Conservation (phyloP, 2,888 invertebrate species). For the Lordiphosa fenestrarum region DNA sequence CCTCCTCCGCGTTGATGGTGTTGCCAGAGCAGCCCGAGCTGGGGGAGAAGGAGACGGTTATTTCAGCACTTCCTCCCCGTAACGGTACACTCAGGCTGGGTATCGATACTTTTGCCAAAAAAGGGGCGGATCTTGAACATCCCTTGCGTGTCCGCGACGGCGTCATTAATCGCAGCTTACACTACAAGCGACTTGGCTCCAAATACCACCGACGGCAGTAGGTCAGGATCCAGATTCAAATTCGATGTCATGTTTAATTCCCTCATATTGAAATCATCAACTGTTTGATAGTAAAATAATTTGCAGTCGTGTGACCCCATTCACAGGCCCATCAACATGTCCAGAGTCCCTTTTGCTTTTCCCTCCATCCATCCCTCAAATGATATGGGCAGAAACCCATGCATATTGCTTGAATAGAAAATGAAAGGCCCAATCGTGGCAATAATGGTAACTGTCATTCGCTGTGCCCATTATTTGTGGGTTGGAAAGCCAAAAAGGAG, state of each 20-base stretch:
- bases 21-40: too few species aligned
- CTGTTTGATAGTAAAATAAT: conserved; percentile 54
- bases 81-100: too few species aligned
- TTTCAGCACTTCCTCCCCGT: too few species aligned
- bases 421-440: conserved; percentile 39
- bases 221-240: too few species aligned
- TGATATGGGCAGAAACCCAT: conserved; percentile 14
- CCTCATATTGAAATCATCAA: conserved; percentile 64
- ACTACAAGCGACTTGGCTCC: background rate
- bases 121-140: too few species aligned
- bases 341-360: conserved; percentile 45
- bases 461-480: conserved; percentile 33
- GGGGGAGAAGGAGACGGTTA: too few species aligned
- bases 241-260: too few species aligned
- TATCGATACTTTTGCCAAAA: too few species aligned
- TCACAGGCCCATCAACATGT: conserved; percentile 13
- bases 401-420: conserved; percentile 57
- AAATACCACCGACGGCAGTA: background rate
- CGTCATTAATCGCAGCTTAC: background rate
- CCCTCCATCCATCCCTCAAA: conserved; percentile 12
- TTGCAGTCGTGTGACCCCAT: conserved; percentile 44
- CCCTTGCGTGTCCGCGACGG: too few species aligned
- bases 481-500: conserved; percentile 34
- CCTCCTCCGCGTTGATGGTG: too few species aligned
- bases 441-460: conserved; percentile 49